phyloP scores from a whole-genome alignment of 1,140 invertebrate species.

The Zaprionus kolodkinae region DNA sequence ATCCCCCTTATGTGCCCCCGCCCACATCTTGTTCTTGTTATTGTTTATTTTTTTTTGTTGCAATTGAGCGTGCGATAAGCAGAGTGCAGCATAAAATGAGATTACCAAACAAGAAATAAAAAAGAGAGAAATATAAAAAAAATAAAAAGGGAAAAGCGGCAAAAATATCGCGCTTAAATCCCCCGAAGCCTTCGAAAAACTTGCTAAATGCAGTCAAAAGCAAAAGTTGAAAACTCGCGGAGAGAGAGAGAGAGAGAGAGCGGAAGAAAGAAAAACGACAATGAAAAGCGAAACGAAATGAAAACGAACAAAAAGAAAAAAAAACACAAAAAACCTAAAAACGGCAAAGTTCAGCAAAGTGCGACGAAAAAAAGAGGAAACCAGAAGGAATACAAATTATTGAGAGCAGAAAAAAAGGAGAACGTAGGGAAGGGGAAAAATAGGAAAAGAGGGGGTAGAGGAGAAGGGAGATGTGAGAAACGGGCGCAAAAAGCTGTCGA shows the following conservation, averaged over 20 bases:
- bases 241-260: no score
- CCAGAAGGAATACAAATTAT: slow-evolving; percentile 18
- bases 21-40: slow-evolving; percentile 12
- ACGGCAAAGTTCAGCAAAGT: slow-evolving; percentile 42
- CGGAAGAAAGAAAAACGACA: slow-evolving; percentile 4
- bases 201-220: slow-evolving; percentile 65
- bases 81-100: slow-evolving; percentile 64
- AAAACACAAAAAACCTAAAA: no score
- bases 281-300: slow-evolving; percentile 11
- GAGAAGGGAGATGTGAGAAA: not conserved
- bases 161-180: slow-evolving; percentile 56
- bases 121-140: slow-evolving; percentile 9
- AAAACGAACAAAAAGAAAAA: slow-evolving; percentile 40
- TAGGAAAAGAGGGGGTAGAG: not conserved
- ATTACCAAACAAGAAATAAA: slow-evolving; percentile 42
- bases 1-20: not conserved
- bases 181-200: slow-evolving; percentile 48
- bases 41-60: slow-evolving; percentile 58
- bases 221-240: slow-evolving; percentile 57
- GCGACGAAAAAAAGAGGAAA: slow-evolving; percentile 30
- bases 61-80: slow-evolving; percentile 73
- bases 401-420: slow-evolving; percentile 32
- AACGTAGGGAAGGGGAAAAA: slow-evolving; percentile 3
- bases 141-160: slow-evolving; percentile 17
- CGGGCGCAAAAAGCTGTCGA: slow-evolving; percentile 10